Evolutionary conservation across 1,140 invertebrate species (phyloP), one percentile per base, ranked within the genome.

Genomic region (Platyscapa corneri): DNA sequence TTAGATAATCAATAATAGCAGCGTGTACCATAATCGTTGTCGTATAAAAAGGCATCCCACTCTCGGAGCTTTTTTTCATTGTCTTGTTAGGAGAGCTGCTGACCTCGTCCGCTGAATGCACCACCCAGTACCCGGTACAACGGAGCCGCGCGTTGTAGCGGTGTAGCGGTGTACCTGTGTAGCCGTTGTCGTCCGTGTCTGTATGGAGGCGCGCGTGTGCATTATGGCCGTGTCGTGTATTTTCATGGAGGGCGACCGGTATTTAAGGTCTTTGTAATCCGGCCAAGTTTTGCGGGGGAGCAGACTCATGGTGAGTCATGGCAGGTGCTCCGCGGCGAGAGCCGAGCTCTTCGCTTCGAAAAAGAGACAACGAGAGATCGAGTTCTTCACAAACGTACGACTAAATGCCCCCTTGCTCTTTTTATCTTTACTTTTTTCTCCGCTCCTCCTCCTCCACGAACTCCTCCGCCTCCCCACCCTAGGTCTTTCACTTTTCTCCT

Each of bases 251-350:
- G 87, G 88, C 89, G 89, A 89, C 88, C 88, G 89, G 89, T 90
- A 91, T 91, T 91, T 91, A 91, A 90, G 91, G 90, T 90, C 91
- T 91, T 90, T 91, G 90, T 91, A 91, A 91, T 91, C 91, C 88
- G 88, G 88, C 81, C 42, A 90, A 90, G 88, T 91, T 91, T 90
- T 90, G 90, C 91, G 90, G 91, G 91, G 91, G 90, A 91, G 90
- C 90, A 85, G 82, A 89, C 75, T 74, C 85, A 42, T 89, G 90
- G 90, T 91, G 91, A 91, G 90, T 91, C 91, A 91, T 88, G 91
- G 91, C 91, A 91, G 91, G 90, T 91, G 90, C 90, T 88, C 75
- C 82, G 83, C 84, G 83, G 67, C n/a, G 65, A 56, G 72, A 49
- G 74, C 81, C 86, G 79, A 78, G 84, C 86, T 60, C 70, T 67